phyloP scores from a whole-genome alignment of 2,888 invertebrate genomes.

The Salpingus planirostris region DNA sequence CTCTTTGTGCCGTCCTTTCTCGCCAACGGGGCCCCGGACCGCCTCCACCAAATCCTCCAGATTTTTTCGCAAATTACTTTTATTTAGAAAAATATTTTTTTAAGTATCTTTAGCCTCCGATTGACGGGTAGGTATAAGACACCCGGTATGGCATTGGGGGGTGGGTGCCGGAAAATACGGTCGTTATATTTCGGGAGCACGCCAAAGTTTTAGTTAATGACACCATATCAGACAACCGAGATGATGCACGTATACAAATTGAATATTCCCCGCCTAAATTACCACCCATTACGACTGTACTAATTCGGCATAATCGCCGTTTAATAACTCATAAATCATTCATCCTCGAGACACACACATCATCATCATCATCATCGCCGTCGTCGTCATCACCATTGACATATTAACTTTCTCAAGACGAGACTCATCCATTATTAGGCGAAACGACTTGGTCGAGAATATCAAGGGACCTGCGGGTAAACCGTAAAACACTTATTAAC shows the following conservation, averaged over 20 bases:
- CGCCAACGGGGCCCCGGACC: not conserved
- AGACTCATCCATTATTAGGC: conserved; percentile 12
- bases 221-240: conserved; percentile 18
- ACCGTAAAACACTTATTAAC: too few relatives aligned
- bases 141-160: too few relatives aligned
- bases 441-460: too few relatives aligned
- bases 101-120: too few relatives aligned
- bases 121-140: too few relatives aligned
- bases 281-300: conserved; percentile 32
- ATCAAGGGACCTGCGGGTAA: too few relatives aligned
- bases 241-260: conserved; percentile 19
- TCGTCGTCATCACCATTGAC: too few relatives aligned
- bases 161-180: conserved; percentile 5
- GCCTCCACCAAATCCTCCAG: too few relatives aligned
- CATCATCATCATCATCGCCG: too few relatives aligned
- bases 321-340: conserved; percentile 38
- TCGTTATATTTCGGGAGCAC: conserved; percentile 5
- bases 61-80: too few relatives aligned
- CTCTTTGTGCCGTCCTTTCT: conserved; percentile 16
- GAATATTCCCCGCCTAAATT: conserved; percentile 29
- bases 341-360: conserved; percentile 30
- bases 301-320: conserved; percentile 39
- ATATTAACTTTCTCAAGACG: conserved; percentile 28
- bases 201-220: conserved; percentile 15
- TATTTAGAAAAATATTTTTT: too few relatives aligned